Conservation (phyloP, 2,113 vertebrate genomes). For the Sorex fumeus region DNA sequence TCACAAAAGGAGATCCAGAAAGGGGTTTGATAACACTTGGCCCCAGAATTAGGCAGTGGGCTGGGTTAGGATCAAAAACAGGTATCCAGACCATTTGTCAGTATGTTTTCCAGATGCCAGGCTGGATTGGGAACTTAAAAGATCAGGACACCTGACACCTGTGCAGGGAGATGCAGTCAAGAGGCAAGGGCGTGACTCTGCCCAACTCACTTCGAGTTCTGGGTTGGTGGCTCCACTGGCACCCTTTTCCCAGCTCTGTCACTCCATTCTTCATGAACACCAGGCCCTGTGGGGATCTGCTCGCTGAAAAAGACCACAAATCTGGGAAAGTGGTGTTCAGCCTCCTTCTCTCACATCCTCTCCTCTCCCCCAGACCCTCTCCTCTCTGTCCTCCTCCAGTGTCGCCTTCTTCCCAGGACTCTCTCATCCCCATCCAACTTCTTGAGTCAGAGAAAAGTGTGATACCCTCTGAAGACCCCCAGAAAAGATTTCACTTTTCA, state of each 20-base stretch:
- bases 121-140: no score
- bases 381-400: not conserved
- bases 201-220: not conserved
- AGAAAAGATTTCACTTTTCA: not conserved
- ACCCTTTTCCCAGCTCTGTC: not conserved
- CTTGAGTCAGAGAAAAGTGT: no score
- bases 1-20: not conserved
- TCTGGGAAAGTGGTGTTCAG: not conserved
- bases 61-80: not conserved
- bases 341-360: no score
- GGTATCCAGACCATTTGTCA: fast-evolving
- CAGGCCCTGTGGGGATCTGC: not conserved
- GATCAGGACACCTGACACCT: not conserved
- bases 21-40: not conserved
- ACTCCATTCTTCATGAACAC: not conserved
- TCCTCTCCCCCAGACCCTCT: not conserved
- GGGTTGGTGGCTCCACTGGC: not conserved
- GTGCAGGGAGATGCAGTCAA: not conserved
- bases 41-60: not conserved
- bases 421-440: no score
- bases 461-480: not conserved
- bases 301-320: not conserved
- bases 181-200: not conserved
- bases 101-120: not conserved
- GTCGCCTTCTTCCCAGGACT: not conserved